phyloP scores from a whole-genome alignment of 2,797 vertebrate species.

The Bucorvus abyssinicus region DNA sequence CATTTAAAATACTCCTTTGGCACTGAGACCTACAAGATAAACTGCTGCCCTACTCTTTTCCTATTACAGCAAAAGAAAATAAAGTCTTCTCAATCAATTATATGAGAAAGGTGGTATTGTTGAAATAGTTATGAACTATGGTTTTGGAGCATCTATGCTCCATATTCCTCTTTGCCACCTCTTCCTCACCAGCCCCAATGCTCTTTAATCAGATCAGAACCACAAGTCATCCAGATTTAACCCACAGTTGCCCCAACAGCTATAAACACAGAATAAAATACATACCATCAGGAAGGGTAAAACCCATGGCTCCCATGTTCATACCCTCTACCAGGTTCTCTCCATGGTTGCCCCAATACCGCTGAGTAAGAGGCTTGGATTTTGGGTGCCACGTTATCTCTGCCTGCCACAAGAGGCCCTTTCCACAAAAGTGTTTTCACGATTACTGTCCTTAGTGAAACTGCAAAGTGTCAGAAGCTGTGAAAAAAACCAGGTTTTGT shows the following conservation, averaged over 20 bases:
- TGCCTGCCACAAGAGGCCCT: background rate
- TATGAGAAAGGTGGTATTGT: background rate
- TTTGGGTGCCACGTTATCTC: background rate
- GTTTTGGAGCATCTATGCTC: background rate
- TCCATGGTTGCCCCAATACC: background rate
- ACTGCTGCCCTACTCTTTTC: background rate
- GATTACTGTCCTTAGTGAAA: background rate
- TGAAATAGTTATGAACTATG: background rate
- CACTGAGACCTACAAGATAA: background rate
- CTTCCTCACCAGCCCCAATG: background rate
- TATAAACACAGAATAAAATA: background rate
- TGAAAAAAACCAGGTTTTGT: background rate
- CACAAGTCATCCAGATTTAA: background rate
- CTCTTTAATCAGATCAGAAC: background rate
- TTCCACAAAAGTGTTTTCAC: background rate
- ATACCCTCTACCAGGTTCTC: background rate
- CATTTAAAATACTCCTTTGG: slow-evolving; percentile 11
- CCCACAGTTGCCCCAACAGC: background rate
- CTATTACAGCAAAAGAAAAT: background rate
- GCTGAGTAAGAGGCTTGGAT: background rate
- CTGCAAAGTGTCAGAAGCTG: background rate
- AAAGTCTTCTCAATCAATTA: background rate
- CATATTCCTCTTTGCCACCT: background rate
- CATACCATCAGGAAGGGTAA: background rate
- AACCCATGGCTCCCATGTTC: background rate